Evolutionary conservation across 2,113 vertebrate species (phyloP).

Genomic region (Pelvicachromis taeniatus): DNA sequence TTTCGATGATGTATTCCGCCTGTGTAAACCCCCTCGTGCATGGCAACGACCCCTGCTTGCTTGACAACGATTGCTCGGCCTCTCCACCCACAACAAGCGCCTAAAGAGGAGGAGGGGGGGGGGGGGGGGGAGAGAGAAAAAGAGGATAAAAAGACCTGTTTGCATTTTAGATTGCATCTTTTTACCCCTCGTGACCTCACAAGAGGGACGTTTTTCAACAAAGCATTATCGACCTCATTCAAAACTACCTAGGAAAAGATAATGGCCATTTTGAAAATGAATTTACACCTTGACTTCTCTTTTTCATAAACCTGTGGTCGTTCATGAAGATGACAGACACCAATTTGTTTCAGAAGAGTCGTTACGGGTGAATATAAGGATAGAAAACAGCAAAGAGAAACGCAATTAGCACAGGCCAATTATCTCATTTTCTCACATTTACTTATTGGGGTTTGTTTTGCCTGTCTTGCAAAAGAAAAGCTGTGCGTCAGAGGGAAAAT

Average conservation of each 20-base stretch:
- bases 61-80: neutral
- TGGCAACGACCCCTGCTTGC: slow-evolving; percentile 3
- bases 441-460: neutral
- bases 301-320: neutral
- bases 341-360: neutral
- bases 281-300: neutral
- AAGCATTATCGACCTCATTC: neutral
- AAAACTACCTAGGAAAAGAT: neutral
- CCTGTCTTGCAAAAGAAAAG: neutral
- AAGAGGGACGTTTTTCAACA: neutral
- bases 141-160: neutral
- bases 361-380: neutral
- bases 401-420: neutral
- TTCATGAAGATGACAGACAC: neutral
- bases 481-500: neutral
- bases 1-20: slow-evolving; percentile 44
- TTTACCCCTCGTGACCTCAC: neutral
- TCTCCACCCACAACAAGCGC: neutral
- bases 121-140: too few species aligned
- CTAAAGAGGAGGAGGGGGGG: neutral
- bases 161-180: neutral
- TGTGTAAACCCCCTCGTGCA: slow-evolving; percentile 55
- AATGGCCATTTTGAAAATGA: neutral
- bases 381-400: neutral
- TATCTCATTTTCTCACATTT: neutral